Evolutionary conservation across 2,797 vertebrate genomes (phyloP), one percentile per base, ranked within the genome.

Genomic region (Coccyzus lansbergi): DNA sequence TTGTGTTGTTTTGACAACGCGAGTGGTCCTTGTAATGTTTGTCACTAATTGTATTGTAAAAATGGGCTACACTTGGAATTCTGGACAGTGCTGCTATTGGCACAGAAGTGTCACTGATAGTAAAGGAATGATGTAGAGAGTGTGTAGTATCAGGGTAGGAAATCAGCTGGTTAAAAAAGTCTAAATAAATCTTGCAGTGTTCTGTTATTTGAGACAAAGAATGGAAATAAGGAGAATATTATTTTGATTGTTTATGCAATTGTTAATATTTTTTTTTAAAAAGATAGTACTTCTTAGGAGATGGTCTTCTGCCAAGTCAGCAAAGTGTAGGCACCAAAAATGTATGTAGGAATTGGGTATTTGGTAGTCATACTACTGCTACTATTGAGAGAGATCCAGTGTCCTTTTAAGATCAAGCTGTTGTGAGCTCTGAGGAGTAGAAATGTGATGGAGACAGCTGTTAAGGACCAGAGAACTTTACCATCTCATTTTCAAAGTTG

Each of bases 391-490:
- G 25, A 51, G 29, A 59, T 53, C 64, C 36, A 83, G 40, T 67
- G 67, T 80, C 86, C 80, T 93, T 93, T 94, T 81, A 64, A 95
- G 94, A 93, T 48, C 10, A n/a, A 94, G 59, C 59, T 70, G 24
- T 90, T 86, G 34, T 94, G 83, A 60, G 77, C 81, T 95, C 93
- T 95, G 92, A 84, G 80, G 83, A 92, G 55, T 92, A 94, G 91
- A 92, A 95, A 88, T 64, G n/a, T 68, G 71, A 40, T 92, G 59
- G 69, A 90, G 38, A 84, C 76, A 81, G 69, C 65, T 91, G 87
- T 65, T 93, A 91, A 78, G 67, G 85, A 81, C 76, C 76, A 95
- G 93, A 88, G 76, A 93, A 85, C 51, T 95, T 93, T 38, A 84
- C 52, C 89, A 85, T 83, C 40, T 89, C 6, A 7, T 86, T 88